Evolutionary conservation across 2,888 invertebrate species (phyloP), one percentile per base, ranked within the genome.

Genomic region (Crepidodera aurea): DNA sequence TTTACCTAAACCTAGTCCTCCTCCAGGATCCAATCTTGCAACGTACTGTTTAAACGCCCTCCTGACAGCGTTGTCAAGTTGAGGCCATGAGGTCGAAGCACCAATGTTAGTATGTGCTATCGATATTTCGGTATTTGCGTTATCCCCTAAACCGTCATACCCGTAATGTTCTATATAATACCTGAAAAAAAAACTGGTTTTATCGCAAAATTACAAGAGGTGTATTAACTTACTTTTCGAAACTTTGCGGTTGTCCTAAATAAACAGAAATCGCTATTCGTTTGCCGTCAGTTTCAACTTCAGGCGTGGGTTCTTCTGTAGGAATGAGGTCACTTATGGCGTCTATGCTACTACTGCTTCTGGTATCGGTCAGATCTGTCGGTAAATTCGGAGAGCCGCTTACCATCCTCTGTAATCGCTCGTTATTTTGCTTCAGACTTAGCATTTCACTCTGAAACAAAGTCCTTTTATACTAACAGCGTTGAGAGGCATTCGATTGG

Each of bases 341-440:
- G 61, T 82, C 81, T 63, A 81, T 77, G 51, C 79, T 79, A 59
- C 75, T 75, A 59, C 74, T 74, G 59, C 76, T 77, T 25, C 75
- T 72, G 6, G 77, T 76, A 29, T 77, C 77, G 19, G 74, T 72
- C 22, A 78, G 63, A 60, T 79, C 78, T 4, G 73, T 71, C 1
- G 75, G 78, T 37, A 77, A 65, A 63, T 72, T 75, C 22, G 72
- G 72, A 0, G 73, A 66, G 1, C 82, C 82, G 34, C 76, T 80
- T 6, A 97, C 94, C 78, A 97, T 83, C 74, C 94, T 87, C 77
- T 96, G 96, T 0, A 98, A 85, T 19, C 97, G 87, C 79, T 97
- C 96, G 80, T 98, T 98, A 82, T 98, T 98, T 75, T 97, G 95
- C 79, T 97, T 97, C 73, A 99, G 84, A 76, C 93, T 94, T 77